Base-by-base conservation (phyloP, 2,888 invertebrate species). In the Abscondita cerata region DNA sequence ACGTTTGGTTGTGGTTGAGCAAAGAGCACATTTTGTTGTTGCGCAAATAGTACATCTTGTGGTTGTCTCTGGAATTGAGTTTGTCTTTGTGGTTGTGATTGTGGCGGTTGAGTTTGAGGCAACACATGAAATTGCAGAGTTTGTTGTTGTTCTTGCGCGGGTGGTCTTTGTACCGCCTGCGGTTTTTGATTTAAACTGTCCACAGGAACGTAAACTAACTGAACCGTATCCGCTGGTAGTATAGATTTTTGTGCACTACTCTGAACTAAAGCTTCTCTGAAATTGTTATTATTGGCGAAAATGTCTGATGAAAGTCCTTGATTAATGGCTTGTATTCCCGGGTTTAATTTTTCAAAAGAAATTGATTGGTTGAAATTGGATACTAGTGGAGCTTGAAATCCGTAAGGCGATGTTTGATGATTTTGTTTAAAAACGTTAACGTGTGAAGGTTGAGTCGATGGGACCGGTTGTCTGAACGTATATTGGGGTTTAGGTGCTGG, bases 141-240 rank as follows among this genome's bases (percentile, higher is more conserved):
- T 36, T 31, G 20, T 38, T 48, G 51, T 18, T 12, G 12, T 41
- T 53, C 53, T 31, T 16, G 53, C 20, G n/a, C 5, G 4, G 16
- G 4, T 11, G 41, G 51, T 18, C 20, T 8, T 31, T 31, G 44
- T 34, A 19, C 15, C 1, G 44, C 11, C 18, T 19, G 44, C n/a
- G 81, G 81, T 73, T 85, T 81, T 68, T 87, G 86, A 68, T 59
- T 62, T 16, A 92, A 77, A 0, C 90, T 87, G 73, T 94, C 92
- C 18, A 92, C 84, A 3, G 93, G 93, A 0, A 94, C 92, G 73
- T 93, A 94, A 0, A 94, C 82, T 34, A 93, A 78, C 74, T 93
- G 93, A 0, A 93, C 89, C 79, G 89, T 87, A 77, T 90, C 88
- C 69, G 75, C 75, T 25, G 72, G 74, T 1, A 55, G 59, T 47